Evolutionary conservation across 2,113 vertebrate species (phyloP), one percentile per base, ranked within the genome.

Genomic region (Pelobates fuscus): DNA sequence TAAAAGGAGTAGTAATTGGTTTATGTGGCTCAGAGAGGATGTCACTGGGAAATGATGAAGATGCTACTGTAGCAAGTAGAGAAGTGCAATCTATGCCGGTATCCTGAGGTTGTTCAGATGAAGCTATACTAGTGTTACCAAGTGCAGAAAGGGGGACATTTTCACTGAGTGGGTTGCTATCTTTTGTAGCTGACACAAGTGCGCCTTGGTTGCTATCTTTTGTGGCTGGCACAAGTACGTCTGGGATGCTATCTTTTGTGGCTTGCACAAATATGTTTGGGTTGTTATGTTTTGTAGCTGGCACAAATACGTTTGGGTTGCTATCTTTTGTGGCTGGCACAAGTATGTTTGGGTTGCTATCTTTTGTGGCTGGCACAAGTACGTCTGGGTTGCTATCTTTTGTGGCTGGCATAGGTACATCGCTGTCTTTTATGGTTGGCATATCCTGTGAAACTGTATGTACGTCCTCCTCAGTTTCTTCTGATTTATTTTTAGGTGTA

Each of bases 371-470:
- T n/a, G n/a, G n/a, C n/a, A n/a, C n/a, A n/a, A n/a, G n/a, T n/a
- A n/a, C n/a, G n/a, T n/a, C n/a, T n/a, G n/a, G n/a, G n/a, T n/a
- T 3, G 20, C 26, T 30, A n/a, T 59, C 52, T 59, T 27, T 54
- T 12, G 70, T 2, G 5, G 83, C 14, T 0, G 60, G 41, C 2
- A 74, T 77, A 2, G n/a, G n/a, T n/a, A n/a, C n/a, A n/a, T n/a
- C n/a, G n/a, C n/a, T n/a, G n/a, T 61, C 37, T 61, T 27, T 54
- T 14, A 69, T 2, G 5, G 82, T 14, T 0, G 59, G 43, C 2
- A 73, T 77, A 2, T 85, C 89, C 12, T 91, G 88, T 21, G 2
- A 66, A 41, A 80, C 23, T 76, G 4, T 67, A 57, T 80, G 21
- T 0, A 18, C 14, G 55, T 3, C 0, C 81, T 57, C 80, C 70